Base-by-base conservation (phyloP, 2,797 vertebrate species). In the Lithobates pipiens region DNA sequence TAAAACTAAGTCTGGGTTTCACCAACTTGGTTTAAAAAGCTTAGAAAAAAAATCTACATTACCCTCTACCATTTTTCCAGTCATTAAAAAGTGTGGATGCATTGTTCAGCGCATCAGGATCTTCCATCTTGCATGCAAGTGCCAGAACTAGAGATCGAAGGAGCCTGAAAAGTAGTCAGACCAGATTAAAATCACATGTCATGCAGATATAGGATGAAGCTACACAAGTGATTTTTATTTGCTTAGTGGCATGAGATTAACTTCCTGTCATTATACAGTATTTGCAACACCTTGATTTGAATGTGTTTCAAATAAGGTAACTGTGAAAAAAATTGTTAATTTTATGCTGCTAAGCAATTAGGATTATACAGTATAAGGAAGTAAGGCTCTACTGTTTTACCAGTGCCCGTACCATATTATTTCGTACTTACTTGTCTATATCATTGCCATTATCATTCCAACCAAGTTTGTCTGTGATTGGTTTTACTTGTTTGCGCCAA, bases 91-190 rank as follows among this genome's bases (percentile, higher is more conserved):
- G 89, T 0, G 0, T 0, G 54, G 95, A 95, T 10, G 97, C 96
- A 0, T 89, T 89, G 0, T 11, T 6, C 80, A 99, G 91, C 83
- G 94, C 92, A 0, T 91, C 90, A 15, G 0, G 0, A 25, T 98
- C 95, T 63, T 39, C 89, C 96, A 97, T 95, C 88, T 95, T 93
- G 90, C 98, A 99, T 0, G 97, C 94, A 0, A 99, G 93, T 36
- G 92, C 91, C 70, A 99, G 91, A 77, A 97, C 95, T 0, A 93
- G 95, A 82, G 96, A 90, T 77, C 97, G 96, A 81, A 99, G 94
- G 72, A 99, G 93, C 91, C 98, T 99, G 57, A 63, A 75, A 54
- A 8, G 2, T 16, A 46, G 2, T 46, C 42, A 63, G 5, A 29
- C 42, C 50, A 25, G 27, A 18, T 80, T 54, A 34, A 15, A 80